A percentile compares a stretch with the other conserved stretches of the same genome.
phyloP scores from a whole-genome alignment of 2,113 vertebrate genomes.

The Coreoperca whiteheadi region DNA sequence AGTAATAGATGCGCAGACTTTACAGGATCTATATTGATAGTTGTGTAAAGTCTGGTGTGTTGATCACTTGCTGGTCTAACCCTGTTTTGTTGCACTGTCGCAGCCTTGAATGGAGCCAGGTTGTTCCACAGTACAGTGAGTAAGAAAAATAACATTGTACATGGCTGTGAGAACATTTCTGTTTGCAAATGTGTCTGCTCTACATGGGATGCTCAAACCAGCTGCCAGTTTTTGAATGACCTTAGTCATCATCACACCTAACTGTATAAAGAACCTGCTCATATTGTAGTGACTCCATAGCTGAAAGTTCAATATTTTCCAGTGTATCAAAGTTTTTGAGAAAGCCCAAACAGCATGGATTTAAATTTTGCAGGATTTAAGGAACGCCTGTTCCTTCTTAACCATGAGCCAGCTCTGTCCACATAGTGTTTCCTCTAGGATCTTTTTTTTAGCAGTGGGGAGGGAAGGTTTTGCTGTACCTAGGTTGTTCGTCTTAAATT shows the following conservation, averaged over 20 bases:
- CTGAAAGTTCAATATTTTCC: neutral
- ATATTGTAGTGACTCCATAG: neutral
- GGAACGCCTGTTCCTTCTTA: neutral
- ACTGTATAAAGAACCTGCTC: neutral
- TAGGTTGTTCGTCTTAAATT: too few species aligned
- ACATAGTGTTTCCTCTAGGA: neutral
- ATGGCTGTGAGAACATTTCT: neutral
- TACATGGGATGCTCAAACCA: neutral
- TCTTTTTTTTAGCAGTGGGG: too few species aligned
- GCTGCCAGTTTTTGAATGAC: neutral
- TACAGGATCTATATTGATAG: too few species aligned
- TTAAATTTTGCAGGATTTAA: neutral
- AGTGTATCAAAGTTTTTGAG: neutral
- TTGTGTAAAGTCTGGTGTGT: neutral
- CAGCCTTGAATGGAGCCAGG: neutral
- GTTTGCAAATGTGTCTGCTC: neutral
- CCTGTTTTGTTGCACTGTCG: slow-evolving; percentile 3
- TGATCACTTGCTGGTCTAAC: neutral
- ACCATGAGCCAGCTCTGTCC: neutral
- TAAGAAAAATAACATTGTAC: too few species aligned
- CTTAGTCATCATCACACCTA: neutral
- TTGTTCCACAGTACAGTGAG: neutral
- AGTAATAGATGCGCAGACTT: too few species aligned
- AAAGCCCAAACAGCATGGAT: neutral
- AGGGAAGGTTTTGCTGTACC: too few species aligned